Percentiles rank a stretch among this genome's conserved stretches.
These are phyloP conservation scores for Drosophila bipectinata DNA, from an alignment of 1,140 invertebrate genomes.

Conservation along the genomic window DNA sequence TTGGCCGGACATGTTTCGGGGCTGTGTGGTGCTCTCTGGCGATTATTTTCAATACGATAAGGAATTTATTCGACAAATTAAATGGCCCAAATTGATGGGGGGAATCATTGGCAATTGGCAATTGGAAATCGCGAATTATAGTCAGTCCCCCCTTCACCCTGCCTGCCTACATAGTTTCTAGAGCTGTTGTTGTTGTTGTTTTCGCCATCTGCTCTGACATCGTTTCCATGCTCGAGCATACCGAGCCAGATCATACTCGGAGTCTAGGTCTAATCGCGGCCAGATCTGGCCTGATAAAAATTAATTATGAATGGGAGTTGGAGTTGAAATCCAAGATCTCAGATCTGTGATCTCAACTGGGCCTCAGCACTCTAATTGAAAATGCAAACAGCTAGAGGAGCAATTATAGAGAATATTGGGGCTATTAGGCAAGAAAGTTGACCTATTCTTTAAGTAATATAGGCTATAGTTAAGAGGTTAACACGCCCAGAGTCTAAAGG, in stretches of 20 bases:
- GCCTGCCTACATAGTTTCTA: background rate
- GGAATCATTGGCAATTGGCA: slow-evolving; percentile 18
- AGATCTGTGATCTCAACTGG: background rate
- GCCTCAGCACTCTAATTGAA: slow-evolving; percentile 62
- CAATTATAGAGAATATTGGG: slow-evolving; percentile 6
- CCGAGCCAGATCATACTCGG: background rate
- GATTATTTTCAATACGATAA: slow-evolving; percentile 69
- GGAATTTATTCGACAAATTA: slow-evolving; percentile 78
- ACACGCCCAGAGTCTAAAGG: too few relatives aligned
- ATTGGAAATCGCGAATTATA: slow-evolving; percentile 26
- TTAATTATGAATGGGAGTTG: slow-evolving; percentile 72
- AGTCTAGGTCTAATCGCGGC: slow-evolving; percentile 58
- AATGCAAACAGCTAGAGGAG: slow-evolving; percentile 66
- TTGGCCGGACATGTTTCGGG: slow-evolving; percentile 67
- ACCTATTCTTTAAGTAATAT: background rate
- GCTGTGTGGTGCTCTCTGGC: background rate
- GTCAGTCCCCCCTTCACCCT: background rate
- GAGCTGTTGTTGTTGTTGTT: too few relatives aligned
- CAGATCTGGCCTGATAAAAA: slow-evolving; percentile 76
- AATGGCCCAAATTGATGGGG: slow-evolving; percentile 68
- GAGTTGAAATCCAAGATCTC: background rate
- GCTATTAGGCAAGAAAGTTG: background rate
- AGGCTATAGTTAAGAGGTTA: too few relatives aligned
- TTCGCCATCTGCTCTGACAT: slow-evolving; percentile 55
- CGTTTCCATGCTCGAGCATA: slow-evolving; percentile 42